Evolutionary conservation across 2,797 vertebrate genomes (phyloP), one percentile per base, ranked within the genome.

Genomic region (Myotis vivesi): DNA sequence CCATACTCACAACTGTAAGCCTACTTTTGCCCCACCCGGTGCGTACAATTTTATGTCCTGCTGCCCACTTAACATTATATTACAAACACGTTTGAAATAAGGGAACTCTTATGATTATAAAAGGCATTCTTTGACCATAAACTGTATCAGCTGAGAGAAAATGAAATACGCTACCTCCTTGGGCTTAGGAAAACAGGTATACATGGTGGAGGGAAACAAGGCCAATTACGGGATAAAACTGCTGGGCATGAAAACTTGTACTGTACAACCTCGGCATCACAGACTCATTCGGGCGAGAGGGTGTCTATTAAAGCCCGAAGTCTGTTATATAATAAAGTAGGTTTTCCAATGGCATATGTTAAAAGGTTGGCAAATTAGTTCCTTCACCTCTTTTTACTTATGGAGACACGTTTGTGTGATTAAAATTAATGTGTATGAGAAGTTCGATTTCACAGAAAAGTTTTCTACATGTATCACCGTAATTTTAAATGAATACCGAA

Each of bases 281-380:
- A 0, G 64, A 10, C 64, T 19, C 17, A 20, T 20, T 5, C 1
- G 8, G 64, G 64, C 5, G 30, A 5, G 64, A 62, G 64, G 64
- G n/a, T 33, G 17, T 68, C 17, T 33, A 2, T 9, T 0, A 33
- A 66, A 66, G n/a, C 64, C 17, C 17, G 8, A 10, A 33, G 64
- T 19, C 59, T 16, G 16, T 19, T 19, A 17, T 19, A 9, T 1
- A 66, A n/a, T 2, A 7, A 66, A 33, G 64, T 2, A 33, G 64
- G 4, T 20, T 19, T 33, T 10, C 64, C n/a, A 4, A 1, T 4
- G 2, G 16, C n/a, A 1, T 10, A 9, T 4, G n/a, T 66, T 19
- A 20, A 68, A 66, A 33, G n/a, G 0, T n/a, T 1, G 62, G 30
- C 62, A 64, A 8, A 19, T 64, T 64, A n/a, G 62, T 64, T 25